Conservation (phyloP, 2,797 vertebrate species). For the Brachyalestes nurse region DNA sequence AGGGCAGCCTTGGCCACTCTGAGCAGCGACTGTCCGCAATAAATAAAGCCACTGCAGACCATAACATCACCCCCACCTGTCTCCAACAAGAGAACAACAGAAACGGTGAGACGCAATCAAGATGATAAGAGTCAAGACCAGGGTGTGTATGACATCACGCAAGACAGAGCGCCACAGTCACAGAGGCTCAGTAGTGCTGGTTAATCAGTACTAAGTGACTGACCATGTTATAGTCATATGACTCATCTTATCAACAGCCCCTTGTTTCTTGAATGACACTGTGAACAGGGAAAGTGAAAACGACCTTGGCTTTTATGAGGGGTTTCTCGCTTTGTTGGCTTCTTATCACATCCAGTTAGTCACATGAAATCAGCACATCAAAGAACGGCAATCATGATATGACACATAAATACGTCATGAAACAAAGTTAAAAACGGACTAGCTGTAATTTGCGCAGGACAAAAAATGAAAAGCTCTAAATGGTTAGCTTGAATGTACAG, state of each 20-base stretch:
- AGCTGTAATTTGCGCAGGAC: no score
- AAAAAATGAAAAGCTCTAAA: no score
- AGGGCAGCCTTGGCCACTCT: slow-evolving; percentile 43
- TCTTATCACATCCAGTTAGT: neutral
- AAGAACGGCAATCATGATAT: neutral
- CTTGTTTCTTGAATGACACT: neutral
- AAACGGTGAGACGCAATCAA: slow-evolving; percentile 28
- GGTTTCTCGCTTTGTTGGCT: neutral
- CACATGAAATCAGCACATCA: neutral
- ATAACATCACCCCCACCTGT: slow-evolving; percentile 65
- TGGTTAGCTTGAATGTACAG: no score
- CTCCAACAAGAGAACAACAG: slow-evolving; percentile 46
- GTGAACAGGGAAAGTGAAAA: neutral
- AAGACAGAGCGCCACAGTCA: slow-evolving; percentile 3
- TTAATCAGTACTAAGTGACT: slow-evolving; percentile 46
- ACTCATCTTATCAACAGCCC: slow-evolving; percentile 17
- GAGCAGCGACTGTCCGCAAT: slow-evolving; percentile 49
- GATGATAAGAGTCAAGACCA: slow-evolving; percentile 27
- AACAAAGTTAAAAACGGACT: neutral
- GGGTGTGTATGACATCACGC: slow-evolving; percentile 20
- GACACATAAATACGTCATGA: neutral
- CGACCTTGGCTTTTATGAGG: neutral
- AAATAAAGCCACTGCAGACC: slow-evolving; percentile 47
- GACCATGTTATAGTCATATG: neutral
- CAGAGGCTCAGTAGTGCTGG: neutral